Conservation (phyloP, 2,797 vertebrate genomes). For the Gymnoscopelus braueri region DNA sequence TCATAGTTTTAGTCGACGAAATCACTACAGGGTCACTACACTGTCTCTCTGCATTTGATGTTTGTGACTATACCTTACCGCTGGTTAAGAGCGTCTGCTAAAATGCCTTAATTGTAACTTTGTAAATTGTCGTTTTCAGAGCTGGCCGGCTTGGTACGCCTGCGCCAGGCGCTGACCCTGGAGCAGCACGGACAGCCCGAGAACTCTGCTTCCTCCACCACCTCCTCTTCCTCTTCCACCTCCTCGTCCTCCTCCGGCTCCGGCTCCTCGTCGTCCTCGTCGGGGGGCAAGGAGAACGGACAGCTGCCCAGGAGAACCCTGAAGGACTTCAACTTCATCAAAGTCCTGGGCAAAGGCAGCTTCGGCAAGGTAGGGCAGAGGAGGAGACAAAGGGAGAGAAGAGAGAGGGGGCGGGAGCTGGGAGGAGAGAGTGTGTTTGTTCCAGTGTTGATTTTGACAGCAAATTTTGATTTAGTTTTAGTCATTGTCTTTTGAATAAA, state of each 20-base stretch:
- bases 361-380: conserved; percentile 91
- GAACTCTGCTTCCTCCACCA: conserved; percentile 82
- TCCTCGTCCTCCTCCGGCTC: conserved; percentile 79
- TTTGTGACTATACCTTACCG: neutral
- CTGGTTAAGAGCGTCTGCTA: neutral
- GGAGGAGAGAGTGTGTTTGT: neutral
- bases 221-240: conserved; percentile 78
- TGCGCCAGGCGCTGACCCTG: conserved; percentile 92
- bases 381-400: neutral
- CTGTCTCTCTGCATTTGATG: too few relatives aligned
- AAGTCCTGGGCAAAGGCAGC: conserved; percentile 98
- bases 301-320: conserved; percentile 90
- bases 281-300: conserved; percentile 89
- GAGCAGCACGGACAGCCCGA: conserved; percentile 89
- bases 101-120: conserved; percentile 34
- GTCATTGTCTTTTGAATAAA: too few relatives aligned
- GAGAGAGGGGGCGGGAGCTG: neutral
- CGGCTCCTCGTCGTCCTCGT: conserved; percentile 80
- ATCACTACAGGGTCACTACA: neutral
- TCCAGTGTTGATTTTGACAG: too few relatives aligned
- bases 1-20: too few relatives aligned
- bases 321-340: conserved; percentile 96
- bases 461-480: too few relatives aligned
- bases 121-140: conserved; percentile 75
- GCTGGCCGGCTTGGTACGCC: conserved; percentile 92